Conservation (phyloP, 2,888 invertebrate genomes). For the Heliconius erato region DNA sequence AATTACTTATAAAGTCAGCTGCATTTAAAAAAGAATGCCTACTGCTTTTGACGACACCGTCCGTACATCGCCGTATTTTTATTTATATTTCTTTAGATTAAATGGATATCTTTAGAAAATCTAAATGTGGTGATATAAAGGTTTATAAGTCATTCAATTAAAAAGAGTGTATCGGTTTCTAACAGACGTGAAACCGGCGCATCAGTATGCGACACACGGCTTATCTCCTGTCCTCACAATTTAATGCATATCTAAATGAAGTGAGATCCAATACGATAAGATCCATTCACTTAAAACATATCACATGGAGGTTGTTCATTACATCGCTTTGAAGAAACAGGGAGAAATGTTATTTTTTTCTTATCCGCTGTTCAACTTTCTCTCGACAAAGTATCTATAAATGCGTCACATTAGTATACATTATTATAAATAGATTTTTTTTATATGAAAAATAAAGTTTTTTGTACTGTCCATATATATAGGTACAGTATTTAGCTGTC, state of each 20-base stretch:
- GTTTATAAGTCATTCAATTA: conserved; percentile 68
- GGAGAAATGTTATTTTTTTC: conserved; percentile 67
- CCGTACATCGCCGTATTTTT: conserved; percentile 40
- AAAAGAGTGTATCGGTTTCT: conserved; percentile 69
- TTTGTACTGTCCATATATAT: conserved; percentile 35
- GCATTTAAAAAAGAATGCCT: conserved; percentile 5
- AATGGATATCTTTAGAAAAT: conserved; percentile 69
- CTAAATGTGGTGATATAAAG: conserved; percentile 76
- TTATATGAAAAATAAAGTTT: no score
- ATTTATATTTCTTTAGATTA: conserved; percentile 59
- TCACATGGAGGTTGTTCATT: conserved; percentile 73
- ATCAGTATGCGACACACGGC: conserved; percentile 75
- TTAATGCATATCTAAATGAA: conserved; percentile 84
- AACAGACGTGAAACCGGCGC: conserved; percentile 64
- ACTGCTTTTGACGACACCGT: conserved; percentile 7
- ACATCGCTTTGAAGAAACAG: conserved; percentile 72
- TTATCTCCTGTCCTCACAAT: conserved; percentile 79
- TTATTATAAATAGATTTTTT: no score
- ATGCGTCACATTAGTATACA: conserved; percentile 46
- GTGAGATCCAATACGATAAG: conserved; percentile 83
- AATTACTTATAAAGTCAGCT: conserved; percentile 18
- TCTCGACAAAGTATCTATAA: conserved; percentile 50
- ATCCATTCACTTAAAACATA: conserved; percentile 77
- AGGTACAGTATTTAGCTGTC: no score
- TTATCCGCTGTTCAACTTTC: conserved; percentile 56